These are phyloP conservation scores for Tetramorium bicarinatum DNA, from an alignment of 2,888 invertebrate genomes.

Conservation along the genomic window DNA sequence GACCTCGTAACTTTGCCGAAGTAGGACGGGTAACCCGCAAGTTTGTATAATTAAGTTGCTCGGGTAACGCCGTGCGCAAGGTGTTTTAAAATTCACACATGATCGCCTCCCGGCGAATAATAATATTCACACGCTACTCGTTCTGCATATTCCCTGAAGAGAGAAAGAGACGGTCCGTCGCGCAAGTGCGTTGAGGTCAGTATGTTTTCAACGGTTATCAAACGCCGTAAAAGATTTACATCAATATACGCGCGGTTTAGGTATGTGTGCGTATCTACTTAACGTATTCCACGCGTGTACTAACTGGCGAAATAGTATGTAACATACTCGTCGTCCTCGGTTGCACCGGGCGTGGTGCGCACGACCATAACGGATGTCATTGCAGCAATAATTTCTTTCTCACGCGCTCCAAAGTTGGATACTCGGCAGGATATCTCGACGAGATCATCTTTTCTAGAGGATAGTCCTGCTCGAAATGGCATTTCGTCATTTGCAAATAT, in stretches of 20 bases:
- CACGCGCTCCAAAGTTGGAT: neutral
- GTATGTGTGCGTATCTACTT: neutral
- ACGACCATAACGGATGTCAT: slow-evolving; percentile 60
- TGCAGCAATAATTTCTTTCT: slow-evolving; percentile 67
- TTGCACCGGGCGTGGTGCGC: slow-evolving; percentile 32
- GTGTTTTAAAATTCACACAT: slow-evolving; percentile 34
- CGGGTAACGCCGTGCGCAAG: neutral
- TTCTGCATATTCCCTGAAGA: slow-evolving; percentile 2
- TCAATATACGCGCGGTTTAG: neutral
- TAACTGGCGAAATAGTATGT: slow-evolving; percentile 22
- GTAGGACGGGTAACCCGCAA: slow-evolving; percentile 17
- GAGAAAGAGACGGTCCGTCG: slow-evolving; percentile 3
- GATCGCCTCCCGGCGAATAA: slow-evolving; percentile 17
- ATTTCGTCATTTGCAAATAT: neutral
- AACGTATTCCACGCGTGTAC: slow-evolving; percentile 12
- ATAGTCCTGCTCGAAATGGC: neutral
- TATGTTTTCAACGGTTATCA: slow-evolving; percentile 31
- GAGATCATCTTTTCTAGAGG: slow-evolving; percentile 1
- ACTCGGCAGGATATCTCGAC: neutral
- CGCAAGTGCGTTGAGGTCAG: slow-evolving; percentile 3
- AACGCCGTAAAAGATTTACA: neutral
- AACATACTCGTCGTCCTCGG: slow-evolving; percentile 35
- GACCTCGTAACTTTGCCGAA: slow-evolving; percentile 8
- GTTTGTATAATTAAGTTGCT: slow-evolving; percentile 42
- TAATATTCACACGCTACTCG: slow-evolving; percentile 21